Percentiles rank a stretch among this genome's conserved stretches.
Conservation (phyloP, 2,797 vertebrate species). For the Malurus leucopterus region DNA sequence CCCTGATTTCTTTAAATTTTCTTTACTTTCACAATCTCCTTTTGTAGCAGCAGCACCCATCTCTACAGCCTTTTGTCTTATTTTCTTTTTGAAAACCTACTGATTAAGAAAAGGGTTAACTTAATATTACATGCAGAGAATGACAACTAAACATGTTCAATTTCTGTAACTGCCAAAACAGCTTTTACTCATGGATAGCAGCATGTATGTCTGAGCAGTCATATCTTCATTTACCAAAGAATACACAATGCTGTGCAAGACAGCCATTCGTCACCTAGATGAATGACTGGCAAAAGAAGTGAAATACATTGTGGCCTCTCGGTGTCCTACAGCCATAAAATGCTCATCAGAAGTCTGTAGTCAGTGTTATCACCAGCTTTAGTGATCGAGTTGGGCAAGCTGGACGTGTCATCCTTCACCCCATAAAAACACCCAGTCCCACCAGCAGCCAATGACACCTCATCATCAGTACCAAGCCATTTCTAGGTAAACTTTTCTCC, state of each 20-base stretch:
- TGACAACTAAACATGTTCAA: fast-evolving
- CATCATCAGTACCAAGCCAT: not conserved
- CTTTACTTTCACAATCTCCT: not conserved
- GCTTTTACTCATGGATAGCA: not conserved
- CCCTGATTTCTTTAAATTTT: not conserved
- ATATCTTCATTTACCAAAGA: not conserved
- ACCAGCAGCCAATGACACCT: not conserved
- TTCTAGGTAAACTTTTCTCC: not conserved
- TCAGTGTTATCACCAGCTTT: not conserved
- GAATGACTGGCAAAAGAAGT: not conserved
- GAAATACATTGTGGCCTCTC: not conserved
- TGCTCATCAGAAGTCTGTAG: not conserved
- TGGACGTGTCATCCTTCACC: not conserved
- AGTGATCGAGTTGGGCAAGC: not conserved
- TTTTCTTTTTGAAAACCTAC: not conserved
- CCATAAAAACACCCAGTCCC: not conserved
- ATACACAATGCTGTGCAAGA: not conserved
- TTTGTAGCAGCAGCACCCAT: not conserved
- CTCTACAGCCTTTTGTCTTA: not conserved
- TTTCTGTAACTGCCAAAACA: not conserved
- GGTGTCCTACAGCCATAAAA: not conserved
- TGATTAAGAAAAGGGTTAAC: not conserved
- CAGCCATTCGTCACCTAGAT: not conserved
- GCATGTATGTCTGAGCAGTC: not conserved
- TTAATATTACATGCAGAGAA: not conserved